Evolutionary conservation across 92 coral and sea anemone species (phyloP), one percentile per base, ranked within the genome.

Genomic region (Porites divaricata): DNA sequence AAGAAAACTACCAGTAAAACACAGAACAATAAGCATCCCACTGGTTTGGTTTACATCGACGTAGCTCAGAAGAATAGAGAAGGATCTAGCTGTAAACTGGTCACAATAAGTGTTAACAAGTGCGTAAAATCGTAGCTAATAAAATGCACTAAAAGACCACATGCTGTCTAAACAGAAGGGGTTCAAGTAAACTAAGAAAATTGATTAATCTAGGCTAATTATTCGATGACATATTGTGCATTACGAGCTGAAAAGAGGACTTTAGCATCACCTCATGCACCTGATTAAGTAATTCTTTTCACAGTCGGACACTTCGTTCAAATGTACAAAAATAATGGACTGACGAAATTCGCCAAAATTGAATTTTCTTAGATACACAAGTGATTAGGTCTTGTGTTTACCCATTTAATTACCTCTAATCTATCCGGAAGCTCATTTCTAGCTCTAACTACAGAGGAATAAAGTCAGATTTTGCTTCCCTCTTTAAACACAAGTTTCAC

Each of bases 381-480:
- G 14, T 80, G 35, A 62, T 84, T 58, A 86, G 77, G 68, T 52
- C 56, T 58, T 81, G 61, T 92, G 85, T 87, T 94, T 89, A 72
- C 88, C 72, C 70, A 76, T 74, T 79, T 86, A 94, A 94, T 94
- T 94, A 83, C 80, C 71, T 77, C 59, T 82, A 92, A 94, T 87
- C 92, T 80, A 67, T 77, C 95, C 98, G 98, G 95, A 92, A 88
- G 85, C 93, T 82, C 78, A 71, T 63, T 70, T 88, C 85, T 79
- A 51, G 86, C 80, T 76, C 93, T 83, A 93, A 89, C 95, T 89
- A 59, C 81, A 41, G 80, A 66, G 79, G 85, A 87, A 85, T 79
- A 70, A 77, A 87, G 84, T 88, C 59, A 24, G 61, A 57, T 77
- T 70, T 78, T 79, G 82, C 83, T 79, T 72, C 85, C 81, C 89